phyloP scores from a whole-genome alignment of 2,113 vertebrate species.

The Melanerpes formicivorus region DNA sequence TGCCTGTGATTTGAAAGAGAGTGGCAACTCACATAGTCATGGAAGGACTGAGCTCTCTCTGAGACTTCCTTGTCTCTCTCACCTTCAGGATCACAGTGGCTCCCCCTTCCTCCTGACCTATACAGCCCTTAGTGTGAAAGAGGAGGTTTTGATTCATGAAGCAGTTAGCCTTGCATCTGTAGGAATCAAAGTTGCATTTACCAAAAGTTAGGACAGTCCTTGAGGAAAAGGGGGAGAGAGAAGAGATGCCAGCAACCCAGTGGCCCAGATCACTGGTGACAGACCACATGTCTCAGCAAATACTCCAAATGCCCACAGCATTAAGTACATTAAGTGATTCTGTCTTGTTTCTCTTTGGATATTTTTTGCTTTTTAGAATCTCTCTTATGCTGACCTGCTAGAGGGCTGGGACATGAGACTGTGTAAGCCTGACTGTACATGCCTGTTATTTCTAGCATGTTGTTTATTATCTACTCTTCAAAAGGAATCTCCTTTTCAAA shows the following conservation, averaged over 20 bases:
- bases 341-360: neutral
- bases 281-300: neutral
- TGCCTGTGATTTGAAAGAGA: neutral
- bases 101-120: neutral
- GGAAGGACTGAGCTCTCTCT: neutral
- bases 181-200: neutral
- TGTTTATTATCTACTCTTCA: neutral
- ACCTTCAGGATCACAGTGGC: neutral
- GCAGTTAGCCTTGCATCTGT: neutral
- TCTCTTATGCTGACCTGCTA: neutral
- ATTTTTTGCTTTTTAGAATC: neutral
- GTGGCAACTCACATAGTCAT: neutral
- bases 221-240: neutral
- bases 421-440: neutral
- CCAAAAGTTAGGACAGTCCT: neutral
- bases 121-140: neutral
- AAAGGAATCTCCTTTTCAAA: conserved; percentile 20
- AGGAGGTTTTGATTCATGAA: neutral
- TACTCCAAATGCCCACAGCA: neutral
- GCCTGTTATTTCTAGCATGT: neutral
- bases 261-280: neutral
- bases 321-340: neutral
- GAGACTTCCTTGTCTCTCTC: neutral
- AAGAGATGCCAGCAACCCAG: neutral
- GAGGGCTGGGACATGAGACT: neutral